These are phyloP conservation scores for Diadumene lineata DNA, from an alignment of 92 coral and sea anemone species.

Conservation along the genomic window DNA sequence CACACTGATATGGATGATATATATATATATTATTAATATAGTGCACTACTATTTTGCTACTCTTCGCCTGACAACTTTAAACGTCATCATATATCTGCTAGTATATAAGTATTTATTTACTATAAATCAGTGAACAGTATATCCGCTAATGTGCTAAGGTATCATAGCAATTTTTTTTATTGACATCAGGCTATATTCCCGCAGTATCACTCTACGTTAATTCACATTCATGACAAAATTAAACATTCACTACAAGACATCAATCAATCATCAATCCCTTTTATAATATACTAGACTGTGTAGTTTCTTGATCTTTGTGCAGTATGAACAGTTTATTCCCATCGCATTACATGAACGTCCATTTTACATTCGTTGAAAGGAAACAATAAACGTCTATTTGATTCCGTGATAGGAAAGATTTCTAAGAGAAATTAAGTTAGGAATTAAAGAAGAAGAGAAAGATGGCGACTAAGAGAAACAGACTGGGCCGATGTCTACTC, in stretches of 20 bases:
- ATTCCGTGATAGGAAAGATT: constrained; percentile 17
- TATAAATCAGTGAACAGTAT: no score
- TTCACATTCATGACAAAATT: background rate
- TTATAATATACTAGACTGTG: background rate
- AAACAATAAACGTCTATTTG: constrained; percentile 22
- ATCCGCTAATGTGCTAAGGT: no score
- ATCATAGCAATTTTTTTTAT: background rate
- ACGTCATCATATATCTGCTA: background rate
- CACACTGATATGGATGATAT: background rate
- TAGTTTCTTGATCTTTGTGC: constrained; percentile 13
- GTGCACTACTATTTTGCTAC: background rate
- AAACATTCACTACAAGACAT: background rate
- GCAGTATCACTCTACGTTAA: no score
- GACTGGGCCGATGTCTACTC: constrained; percentile 90
- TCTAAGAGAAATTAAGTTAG: constrained; percentile 34
- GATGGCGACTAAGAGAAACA: constrained; percentile 69
- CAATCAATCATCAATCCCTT: background rate
- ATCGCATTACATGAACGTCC: constrained; percentile 30
- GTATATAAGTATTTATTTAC: no score
- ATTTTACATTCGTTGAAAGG: constrained; percentile 37
- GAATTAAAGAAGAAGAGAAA: constrained; percentile 12
- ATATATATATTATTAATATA: background rate
- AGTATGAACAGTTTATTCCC: constrained; percentile 48
- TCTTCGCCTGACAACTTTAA: background rate
- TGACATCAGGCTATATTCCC: background rate